These are phyloP conservation scores for Rhyzopertha dominica DNA, from an alignment of 1,140 invertebrate genomes.

Conservation along the genomic window DNA sequence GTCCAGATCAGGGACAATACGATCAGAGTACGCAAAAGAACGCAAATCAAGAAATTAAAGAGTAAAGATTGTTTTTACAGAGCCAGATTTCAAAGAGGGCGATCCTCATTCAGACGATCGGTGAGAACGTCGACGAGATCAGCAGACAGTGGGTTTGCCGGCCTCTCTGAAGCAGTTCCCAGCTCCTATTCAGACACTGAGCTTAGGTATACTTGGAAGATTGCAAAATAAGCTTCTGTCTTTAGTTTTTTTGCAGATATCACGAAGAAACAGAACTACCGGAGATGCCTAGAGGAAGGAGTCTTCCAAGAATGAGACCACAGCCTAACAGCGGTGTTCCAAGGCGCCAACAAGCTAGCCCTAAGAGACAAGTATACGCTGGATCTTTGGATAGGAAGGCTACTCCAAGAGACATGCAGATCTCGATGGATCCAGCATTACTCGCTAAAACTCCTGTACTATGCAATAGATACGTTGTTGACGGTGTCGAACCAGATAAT, in stretches of 20 bases:
- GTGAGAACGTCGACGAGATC: conserved; percentile 66
- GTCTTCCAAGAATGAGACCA: not conserved
- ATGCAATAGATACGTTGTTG: conserved; percentile 66
- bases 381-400: conserved; percentile 47
- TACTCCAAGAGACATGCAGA: conserved; percentile 28
- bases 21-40: conserved; percentile 27
- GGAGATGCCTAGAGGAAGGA: conserved; percentile 33
- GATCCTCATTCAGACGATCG: conserved; percentile 57
- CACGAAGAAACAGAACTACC: conserved; percentile 45
- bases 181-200: conserved; percentile 55
- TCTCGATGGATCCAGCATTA: conserved; percentile 31
- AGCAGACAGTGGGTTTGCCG: conserved; percentile 53
- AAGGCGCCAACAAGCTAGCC: conserved; percentile 4
- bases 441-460: conserved; percentile 57
- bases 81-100: conserved; percentile 44
- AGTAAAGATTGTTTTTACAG: conserved; percentile 19
- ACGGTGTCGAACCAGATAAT: conserved; percentile 42
- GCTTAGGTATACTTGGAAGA: conserved; percentile 47
- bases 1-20: conserved; percentile 35
- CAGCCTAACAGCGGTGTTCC: conserved; percentile 3
- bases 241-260: conserved; percentile 41
- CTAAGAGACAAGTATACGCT: conserved; percentile 19
- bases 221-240: too few relatives aligned
- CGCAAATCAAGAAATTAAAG: too few relatives aligned
- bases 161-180: conserved; percentile 41